phyloP scores from a whole-genome alignment of 2,797 vertebrate genomes.

The Apogon talboti region DNA sequence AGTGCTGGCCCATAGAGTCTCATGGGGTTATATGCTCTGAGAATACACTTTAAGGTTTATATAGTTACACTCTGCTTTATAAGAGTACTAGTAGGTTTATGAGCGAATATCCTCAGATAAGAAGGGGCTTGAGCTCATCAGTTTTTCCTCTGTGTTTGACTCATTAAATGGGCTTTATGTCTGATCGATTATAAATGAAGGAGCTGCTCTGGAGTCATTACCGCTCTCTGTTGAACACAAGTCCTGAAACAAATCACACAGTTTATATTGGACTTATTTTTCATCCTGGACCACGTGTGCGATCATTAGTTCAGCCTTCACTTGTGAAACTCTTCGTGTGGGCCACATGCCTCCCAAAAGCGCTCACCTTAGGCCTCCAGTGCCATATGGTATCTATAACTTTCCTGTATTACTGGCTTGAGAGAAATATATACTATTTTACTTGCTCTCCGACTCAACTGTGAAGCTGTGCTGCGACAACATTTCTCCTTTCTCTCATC shows the following conservation, averaged over 20 bases:
- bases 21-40: too few relatives aligned
- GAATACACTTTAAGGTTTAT: slow-evolving; percentile 1
- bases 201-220: slow-evolving; percentile 39
- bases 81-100: slow-evolving; percentile 8
- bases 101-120: slow-evolving; percentile 33
- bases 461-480: slow-evolving; percentile 18
- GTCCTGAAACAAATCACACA: slow-evolving; percentile 22
- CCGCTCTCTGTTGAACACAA: slow-evolving; percentile 35
- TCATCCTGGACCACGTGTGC: slow-evolving; percentile 20
- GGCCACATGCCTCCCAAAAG: slow-evolving; percentile 18
- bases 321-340: slow-evolving; percentile 28
- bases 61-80: slow-evolving; percentile 19
- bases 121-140: slow-evolving; percentile 2
- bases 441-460: slow-evolving; percentile 24
- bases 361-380: slow-evolving; percentile 14
- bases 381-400: slow-evolving; percentile 42
- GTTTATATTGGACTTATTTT: slow-evolving; percentile 44
- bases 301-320: slow-evolving; percentile 30
- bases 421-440: slow-evolving; percentile 36
- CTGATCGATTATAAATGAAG: slow-evolving; percentile 54
- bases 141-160: slow-evolving; percentile 38
- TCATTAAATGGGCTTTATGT: slow-evolving; percentile 41
- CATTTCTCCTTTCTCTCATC: slow-evolving; percentile 2
- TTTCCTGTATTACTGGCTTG: slow-evolving; percentile 6
- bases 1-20: too few relatives aligned